A percentile compares a stretch with the other conserved stretches of the same genome.
phyloP scores from a whole-genome alignment of 2,888 invertebrate genomes.

The Phragmatobia fuliginosa region DNA sequence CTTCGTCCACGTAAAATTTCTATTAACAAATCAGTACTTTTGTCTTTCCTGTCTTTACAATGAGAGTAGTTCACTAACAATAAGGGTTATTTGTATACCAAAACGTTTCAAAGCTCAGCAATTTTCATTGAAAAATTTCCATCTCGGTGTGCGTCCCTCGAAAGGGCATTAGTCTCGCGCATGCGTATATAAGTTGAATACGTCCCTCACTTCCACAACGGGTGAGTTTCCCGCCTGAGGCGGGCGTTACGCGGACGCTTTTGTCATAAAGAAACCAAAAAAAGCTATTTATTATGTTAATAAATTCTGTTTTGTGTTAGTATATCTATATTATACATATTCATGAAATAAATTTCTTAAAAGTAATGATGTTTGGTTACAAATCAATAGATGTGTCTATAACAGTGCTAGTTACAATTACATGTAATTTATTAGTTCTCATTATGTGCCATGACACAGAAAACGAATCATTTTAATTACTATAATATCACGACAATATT shows the following conservation, averaged over 20 bases:
- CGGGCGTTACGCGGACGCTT: constrained; percentile 56
- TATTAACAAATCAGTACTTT: neutral
- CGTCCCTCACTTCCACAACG: constrained; percentile 55
- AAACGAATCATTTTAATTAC: constrained; percentile 63
- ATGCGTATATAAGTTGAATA: constrained; percentile 62
- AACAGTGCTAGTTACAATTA: constrained; percentile 57
- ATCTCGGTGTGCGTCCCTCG: constrained; percentile 40
- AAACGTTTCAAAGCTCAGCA: constrained; percentile 39
- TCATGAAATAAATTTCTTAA: constrained; percentile 2
- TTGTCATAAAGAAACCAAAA: constrained; percentile 46
- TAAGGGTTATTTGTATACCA: constrained; percentile 19
- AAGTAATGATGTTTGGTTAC: constrained; percentile 58
- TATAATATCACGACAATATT: constrained; percentile 58
- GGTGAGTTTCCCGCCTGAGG: constrained; percentile 71
- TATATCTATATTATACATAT: constrained; percentile 11
- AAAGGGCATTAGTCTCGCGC: constrained; percentile 58
- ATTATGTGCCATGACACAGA: constrained; percentile 79
- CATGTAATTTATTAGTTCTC: constrained; percentile 66
- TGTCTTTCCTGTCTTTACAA: constrained; percentile 7
- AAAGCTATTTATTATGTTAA: constrained; percentile 33
- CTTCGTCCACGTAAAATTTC: neutral
- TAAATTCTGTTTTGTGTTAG: constrained; percentile 20
- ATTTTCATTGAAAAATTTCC: constrained; percentile 59
- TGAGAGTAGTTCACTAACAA: constrained; percentile 31
- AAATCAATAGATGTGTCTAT: constrained; percentile 60